phyloP scores from a whole-genome alignment of 2,888 invertebrate genomes.

The Melitaea athalia region DNA sequence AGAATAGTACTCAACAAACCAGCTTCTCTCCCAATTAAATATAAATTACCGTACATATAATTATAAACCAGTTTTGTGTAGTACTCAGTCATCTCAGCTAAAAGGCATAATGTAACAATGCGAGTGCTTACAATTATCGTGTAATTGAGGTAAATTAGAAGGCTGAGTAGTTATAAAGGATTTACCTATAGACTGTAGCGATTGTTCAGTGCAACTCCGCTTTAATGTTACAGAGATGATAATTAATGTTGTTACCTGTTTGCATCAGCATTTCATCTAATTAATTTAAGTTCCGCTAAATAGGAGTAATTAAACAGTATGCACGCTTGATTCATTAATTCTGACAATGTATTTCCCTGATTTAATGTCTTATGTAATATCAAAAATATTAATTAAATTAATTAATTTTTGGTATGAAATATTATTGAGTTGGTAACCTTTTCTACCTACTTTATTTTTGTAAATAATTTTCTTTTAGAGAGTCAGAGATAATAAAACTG shows the following conservation, averaged over 20 bases:
- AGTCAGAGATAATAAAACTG: no score
- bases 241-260: constrained; percentile 58
- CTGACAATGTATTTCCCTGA: background rate
- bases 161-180: constrained; percentile 52
- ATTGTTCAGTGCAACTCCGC: constrained; percentile 53
- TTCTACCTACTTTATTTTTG: no score
- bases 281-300: constrained; percentile 30
- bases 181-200: constrained; percentile 43
- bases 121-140: constrained; percentile 36
- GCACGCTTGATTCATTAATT: constrained; percentile 8
- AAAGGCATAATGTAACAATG: constrained; percentile 35
- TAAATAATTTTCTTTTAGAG: no score
- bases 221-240: constrained; percentile 58
- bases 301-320: constrained; percentile 15
- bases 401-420: no score
- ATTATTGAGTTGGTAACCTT: no score
- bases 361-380: background rate
- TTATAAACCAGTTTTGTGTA: constrained; percentile 17
- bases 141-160: constrained; percentile 39
- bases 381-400: no score
- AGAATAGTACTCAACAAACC: background rate
- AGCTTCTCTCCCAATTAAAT: constrained; percentile 5
- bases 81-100: constrained; percentile 24
- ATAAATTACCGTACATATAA: background rate
- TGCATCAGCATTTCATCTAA: constrained; percentile 42